A percentile compares a stretch with the other conserved stretches of the same genome.
These are phyloP conservation scores for Chloebia gouldiae DNA, from an alignment of 2,113 vertebrate genomes.

Conservation along the genomic window DNA sequence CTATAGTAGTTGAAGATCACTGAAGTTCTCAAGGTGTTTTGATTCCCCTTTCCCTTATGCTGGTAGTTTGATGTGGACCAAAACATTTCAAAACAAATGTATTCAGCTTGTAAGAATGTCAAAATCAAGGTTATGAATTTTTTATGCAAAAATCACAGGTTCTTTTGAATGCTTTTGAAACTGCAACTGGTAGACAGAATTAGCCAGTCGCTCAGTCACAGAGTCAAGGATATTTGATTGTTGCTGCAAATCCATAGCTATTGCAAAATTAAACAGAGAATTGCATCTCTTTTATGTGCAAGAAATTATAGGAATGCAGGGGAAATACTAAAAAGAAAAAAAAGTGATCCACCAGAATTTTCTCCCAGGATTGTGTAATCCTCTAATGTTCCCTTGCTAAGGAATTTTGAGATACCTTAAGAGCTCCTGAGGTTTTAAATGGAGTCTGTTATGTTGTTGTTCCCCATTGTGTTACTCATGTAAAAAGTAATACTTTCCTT, in stretches of 20 bases:
- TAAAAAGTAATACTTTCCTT: neutral
- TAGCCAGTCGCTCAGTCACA: neutral
- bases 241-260: neutral
- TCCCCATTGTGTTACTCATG: neutral
- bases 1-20: neutral
- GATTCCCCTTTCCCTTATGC: neutral
- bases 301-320: neutral
- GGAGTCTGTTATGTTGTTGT: neutral
- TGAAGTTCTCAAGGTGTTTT: neutral
- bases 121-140: neutral
- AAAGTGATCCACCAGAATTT: neutral
- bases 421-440: neutral
- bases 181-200: neutral
- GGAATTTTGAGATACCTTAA: neutral
- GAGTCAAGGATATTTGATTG: neutral
- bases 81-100: neutral
- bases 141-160: neutral
- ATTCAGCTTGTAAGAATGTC: neutral
- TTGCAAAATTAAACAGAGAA: neutral
- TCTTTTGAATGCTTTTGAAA: neutral
- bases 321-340: neutral
- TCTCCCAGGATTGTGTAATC: neutral
- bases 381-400: neutral
- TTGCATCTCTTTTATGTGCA: neutral
- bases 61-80: neutral